Evolutionary conservation across 2,888 invertebrate genomes (phyloP), one percentile per base, ranked within the genome.

Genomic region (Callyntrura sp.): DNA sequence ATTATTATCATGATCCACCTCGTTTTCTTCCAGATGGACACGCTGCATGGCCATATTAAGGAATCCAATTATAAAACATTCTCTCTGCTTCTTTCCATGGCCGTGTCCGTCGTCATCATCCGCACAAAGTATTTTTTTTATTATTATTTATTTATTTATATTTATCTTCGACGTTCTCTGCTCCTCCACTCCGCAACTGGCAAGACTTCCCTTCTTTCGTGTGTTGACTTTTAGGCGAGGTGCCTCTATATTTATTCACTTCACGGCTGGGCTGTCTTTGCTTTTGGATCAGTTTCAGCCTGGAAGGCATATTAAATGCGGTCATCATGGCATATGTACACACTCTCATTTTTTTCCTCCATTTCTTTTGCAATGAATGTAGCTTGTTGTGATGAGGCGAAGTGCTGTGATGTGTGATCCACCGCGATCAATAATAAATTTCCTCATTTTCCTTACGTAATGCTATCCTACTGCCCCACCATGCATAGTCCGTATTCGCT

Each of bases 21-120:
- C 51, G 5, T 76, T 76, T 48, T 28, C 23, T 51, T 76, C 51
- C 51, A 51, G 76, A 76, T 51, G 48, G 76, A 76, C 76, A 70
- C 70, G 70, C 43, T 70, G 11, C 83, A 85, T 85, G 73, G 85
- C 85, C 85, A 73, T 73, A 85, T 85, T 85, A 85, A 85, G 73
- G 76, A 85, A 85, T 85, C 73, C 85, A 85, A 85, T 85, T 85
- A 85, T 73, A 51, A 84, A 70, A 28, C 51, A 48, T 51, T 12
- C 78, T 55, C 11, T 17, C 23, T 55, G 12, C 5, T 17, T n/a
- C 28, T 51, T 17, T 28, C 25, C 55, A n/a, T 78, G 11, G 23
- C 48, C 45, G 11, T 45, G 45, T n/a, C 23, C 76, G 12, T 35
- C 28, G 11, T 45, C 73, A 28, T 51, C 76, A 23, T 35, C 28